Evolutionary conservation across 2,113 vertebrate genomes (phyloP).

Genomic region (Bostrychus sinensis): DNA sequence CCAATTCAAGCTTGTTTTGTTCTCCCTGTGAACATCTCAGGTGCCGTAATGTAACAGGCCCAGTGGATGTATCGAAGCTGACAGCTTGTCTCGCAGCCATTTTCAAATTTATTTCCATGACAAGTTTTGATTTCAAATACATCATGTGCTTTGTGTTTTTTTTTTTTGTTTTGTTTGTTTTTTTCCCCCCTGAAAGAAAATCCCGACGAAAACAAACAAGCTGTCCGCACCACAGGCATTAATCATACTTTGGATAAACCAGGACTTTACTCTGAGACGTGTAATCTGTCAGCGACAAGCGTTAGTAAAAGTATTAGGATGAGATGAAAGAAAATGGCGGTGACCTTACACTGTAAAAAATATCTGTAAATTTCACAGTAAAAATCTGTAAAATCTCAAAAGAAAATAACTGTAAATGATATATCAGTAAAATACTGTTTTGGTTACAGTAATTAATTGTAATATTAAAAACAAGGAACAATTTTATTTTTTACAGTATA

Average conservation of each 20-base stretch:
- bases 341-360: background rate
- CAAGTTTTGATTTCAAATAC: conserved; percentile 72
- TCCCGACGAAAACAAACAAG: conserved; percentile 61
- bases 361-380: too few species aligned
- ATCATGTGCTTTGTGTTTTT: conserved; percentile 61
- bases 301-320: background rate
- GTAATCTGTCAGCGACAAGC: conserved; percentile 37
- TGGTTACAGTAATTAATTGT: too few species aligned
- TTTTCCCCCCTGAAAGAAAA: background rate
- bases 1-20: conserved; percentile 46
- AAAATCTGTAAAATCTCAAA: too few species aligned
- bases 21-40: conserved; percentile 52
- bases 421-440: too few species aligned
- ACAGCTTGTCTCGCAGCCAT: conserved; percentile 70
- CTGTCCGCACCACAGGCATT: conserved; percentile 57
- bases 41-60: conserved; percentile 49
- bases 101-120: conserved; percentile 73
- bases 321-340: conserved; percentile 1
- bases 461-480: too few species aligned
- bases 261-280: conserved; percentile 20
- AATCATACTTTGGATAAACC: conserved; percentile 71
- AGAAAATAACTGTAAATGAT: too few species aligned
- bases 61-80: conserved; percentile 59
- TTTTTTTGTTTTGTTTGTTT: background rate
- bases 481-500: too few species aligned